These are phyloP conservation scores for Porites lutea DNA, from an alignment of 64 coral and sea anemone species.

Conservation along the genomic window DNA sequence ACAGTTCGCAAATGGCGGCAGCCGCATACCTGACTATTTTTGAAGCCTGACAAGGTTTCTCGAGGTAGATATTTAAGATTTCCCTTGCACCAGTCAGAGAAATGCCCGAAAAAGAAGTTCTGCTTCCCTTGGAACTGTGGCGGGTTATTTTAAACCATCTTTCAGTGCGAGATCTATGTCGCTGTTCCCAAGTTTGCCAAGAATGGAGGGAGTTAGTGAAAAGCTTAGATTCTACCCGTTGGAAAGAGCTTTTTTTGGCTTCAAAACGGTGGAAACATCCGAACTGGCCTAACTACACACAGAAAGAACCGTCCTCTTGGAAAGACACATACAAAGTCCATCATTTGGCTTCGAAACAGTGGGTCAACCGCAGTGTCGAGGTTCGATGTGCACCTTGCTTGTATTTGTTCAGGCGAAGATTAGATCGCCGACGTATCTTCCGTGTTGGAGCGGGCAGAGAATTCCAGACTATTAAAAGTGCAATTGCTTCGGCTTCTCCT, in stretches of 20 bases:
- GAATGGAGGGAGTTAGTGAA: constrained; percentile 95
- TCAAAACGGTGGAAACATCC: constrained; percentile 96
- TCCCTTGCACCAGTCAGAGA: not conserved
- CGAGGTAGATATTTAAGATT: not conserved
- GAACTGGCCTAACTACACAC: constrained; percentile 91
- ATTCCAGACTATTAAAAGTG: constrained; percentile 81
- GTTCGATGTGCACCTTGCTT: constrained; percentile 80
- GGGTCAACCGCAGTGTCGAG: constrained; percentile 91
- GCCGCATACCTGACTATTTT: not conserved
- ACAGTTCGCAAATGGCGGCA: not conserved
- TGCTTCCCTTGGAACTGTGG: constrained; percentile 92
- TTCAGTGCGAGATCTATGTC: constrained; percentile 84
- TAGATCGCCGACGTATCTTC: constrained; percentile 68
- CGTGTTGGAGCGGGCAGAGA: constrained; percentile 78
- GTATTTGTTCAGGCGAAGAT: constrained; percentile 64
- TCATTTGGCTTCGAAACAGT: constrained; percentile 93
- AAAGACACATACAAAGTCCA: constrained; percentile 92
- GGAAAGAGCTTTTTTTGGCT: constrained; percentile 89
- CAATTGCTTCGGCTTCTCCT: constrained; percentile 79
- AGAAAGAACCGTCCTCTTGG: constrained; percentile 95
- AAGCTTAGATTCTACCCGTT: constrained; percentile 94
- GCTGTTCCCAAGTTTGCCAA: constrained; percentile 92
- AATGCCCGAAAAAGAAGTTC: constrained; percentile 96
- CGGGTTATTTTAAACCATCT: constrained; percentile 87
- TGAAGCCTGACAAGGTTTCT: not conserved